phyloP scores from a whole-genome alignment of 2,113 vertebrate genomes.

The Aleadryas rufinucha region DNA sequence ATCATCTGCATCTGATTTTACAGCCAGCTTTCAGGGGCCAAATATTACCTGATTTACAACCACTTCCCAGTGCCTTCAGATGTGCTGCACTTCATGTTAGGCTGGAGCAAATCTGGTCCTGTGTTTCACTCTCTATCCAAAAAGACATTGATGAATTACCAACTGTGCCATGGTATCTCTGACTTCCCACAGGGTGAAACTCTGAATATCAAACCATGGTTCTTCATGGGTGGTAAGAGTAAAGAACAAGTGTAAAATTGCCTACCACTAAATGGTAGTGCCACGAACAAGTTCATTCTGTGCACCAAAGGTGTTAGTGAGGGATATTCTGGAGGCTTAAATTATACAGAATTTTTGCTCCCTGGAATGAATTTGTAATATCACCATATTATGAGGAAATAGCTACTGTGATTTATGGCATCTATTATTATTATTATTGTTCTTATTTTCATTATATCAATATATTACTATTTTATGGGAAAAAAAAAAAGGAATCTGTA shows the following conservation, averaged over 20 bases:
- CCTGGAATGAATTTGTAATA: neutral
- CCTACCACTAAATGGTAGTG: neutral
- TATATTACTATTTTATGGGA: neutral
- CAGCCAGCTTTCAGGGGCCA: neutral
- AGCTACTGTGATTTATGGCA: neutral
- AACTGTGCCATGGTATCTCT: neutral
- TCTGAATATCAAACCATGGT: neutral
- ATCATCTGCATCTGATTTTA: slow-evolving; percentile 18
- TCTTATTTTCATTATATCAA: neutral
- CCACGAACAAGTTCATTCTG: neutral
- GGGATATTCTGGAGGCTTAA: neutral
- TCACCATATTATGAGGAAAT: neutral
- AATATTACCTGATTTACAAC: slow-evolving; percentile 27
- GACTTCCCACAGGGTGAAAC: neutral
- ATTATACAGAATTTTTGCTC: neutral
- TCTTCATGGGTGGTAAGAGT: neutral
- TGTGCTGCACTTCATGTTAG: neutral
- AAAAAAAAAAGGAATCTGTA: neutral
- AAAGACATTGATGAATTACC: neutral
- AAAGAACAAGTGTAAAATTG: neutral
- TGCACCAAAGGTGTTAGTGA: neutral
- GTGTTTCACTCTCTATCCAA: neutral
- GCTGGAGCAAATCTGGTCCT: neutral
- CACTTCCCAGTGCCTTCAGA: neutral
- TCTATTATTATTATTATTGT: accelerated